Base-by-base conservation (phyloP, 2,888 invertebrate genomes). In the Clivina fossor region DNA sequence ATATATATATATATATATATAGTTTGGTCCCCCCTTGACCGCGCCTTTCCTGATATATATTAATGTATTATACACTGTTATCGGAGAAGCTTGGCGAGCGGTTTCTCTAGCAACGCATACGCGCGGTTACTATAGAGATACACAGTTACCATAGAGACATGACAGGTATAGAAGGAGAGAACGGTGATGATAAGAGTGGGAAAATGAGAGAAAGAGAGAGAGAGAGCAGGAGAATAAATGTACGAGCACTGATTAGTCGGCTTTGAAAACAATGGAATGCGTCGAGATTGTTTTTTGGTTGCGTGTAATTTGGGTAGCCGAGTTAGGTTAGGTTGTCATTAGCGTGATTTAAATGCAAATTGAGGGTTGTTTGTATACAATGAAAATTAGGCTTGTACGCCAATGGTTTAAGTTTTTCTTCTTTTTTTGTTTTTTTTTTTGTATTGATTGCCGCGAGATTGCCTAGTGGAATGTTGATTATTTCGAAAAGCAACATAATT, bases 11-110 rank as follows among this genome's bases (percentile, higher is more conserved):
- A n/a, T n/a, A n/a, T n/a, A n/a, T n/a, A n/a, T n/a, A n/a, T n/a
- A n/a, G n/a, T n/a, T n/a, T n/a, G 13, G 33, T 16, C 26, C 37
- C 16, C 48, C 38, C 7, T 15, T 38, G n/a, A n/a, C 48, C 49
- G 38, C 49, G 49, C 49, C 49, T 49, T 19, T 40, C 49, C 40
- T 49, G n/a, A n/a, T n/a, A n/a, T n/a, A 40, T 49, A 48, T 49
- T 48, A 48, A 48, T 48, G 48, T 48, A 37, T 26, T 30, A 30
- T 30, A 9, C 13, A 30, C 30, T 13, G 30, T n/a, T 13, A 11
- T 4, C 30, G 4, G 11, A 13, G n/a, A n/a, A n/a, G n/a, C n/a
- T n/a, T n/a, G n/a, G n/a, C n/a, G n/a, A n/a, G n/a, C n/a, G n/a
- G n/a, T n/a, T n/a, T n/a, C n/a, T n/a, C n/a, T n/a, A n/a, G n/a